A percentile compares a stretch with the other conserved stretches of the same genome.
Evolutionary conservation across 2,888 invertebrate species (phyloP).

Genomic region (Cacoxenus indagator): DNA sequence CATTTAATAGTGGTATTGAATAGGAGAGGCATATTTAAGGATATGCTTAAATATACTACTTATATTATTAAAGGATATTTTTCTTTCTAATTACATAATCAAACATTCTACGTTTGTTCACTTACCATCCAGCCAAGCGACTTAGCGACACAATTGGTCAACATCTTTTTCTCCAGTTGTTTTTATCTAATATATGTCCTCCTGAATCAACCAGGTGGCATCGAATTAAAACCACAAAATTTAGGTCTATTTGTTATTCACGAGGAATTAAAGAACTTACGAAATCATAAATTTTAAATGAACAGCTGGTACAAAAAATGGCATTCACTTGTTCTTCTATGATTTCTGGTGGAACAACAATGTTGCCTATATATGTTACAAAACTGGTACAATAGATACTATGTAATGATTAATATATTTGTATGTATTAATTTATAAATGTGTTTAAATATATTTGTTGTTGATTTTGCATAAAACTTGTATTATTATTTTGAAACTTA

Average conservation of each 20-base stretch:
- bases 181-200: too few relatives aligned
- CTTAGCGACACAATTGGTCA: not conserved
- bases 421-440: too few relatives aligned
- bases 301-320: not conserved
- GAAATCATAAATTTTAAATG: not conserved
- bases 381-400: too few relatives aligned
- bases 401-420: too few relatives aligned
- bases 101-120: not conserved
- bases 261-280: not conserved
- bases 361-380: too few relatives aligned
- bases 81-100: not conserved
- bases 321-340: not conserved
- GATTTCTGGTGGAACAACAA: not conserved
- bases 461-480: too few relatives aligned
- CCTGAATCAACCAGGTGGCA: not conserved
- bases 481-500: too few relatives aligned
- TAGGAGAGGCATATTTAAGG: too few relatives aligned
- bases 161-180: not conserved
- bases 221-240: not conserved
- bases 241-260: not conserved
- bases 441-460: too few relatives aligned
- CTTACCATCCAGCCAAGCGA: not conserved
- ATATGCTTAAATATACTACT: too few relatives aligned
- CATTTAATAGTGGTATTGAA: too few relatives aligned
- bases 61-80: not conserved